Percentiles rank a stretch among this genome's conserved stretches.
Conservation (phyloP, 2,113 vertebrate species). For the Bubo blakistoni region DNA sequence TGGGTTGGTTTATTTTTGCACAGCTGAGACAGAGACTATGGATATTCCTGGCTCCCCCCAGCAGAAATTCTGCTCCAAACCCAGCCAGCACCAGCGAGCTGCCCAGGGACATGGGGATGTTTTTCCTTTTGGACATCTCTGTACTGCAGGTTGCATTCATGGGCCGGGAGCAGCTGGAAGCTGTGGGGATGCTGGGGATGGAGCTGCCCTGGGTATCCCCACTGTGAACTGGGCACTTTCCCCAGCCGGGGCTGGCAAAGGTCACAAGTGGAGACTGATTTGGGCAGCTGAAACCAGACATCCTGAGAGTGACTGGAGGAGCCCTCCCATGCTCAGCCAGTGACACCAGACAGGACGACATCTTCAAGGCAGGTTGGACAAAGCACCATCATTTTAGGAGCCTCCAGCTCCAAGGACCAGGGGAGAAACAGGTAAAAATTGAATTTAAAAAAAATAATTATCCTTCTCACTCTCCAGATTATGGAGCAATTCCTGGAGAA, state of each 20-base stretch:
- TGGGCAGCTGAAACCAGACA: neutral
- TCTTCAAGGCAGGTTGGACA: neutral
- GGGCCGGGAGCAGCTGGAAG: fast-evolving
- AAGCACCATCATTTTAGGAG: neutral
- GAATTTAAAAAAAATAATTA: neutral
- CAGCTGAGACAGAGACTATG: neutral
- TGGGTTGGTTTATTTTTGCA: neutral
- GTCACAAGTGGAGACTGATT: fast-evolving
- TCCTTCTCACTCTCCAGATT: neutral
- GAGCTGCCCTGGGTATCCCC: neutral
- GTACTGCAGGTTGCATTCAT: neutral
- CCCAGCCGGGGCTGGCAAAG: neutral
- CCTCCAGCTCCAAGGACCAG: neutral
- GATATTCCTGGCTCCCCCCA: neutral
- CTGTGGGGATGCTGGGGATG: neutral
- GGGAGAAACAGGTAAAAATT: neutral
- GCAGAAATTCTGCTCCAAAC: neutral
- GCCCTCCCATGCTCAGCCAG: neutral
- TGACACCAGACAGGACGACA: neutral
- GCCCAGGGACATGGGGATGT: fast-evolving
- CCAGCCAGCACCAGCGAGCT: fast-evolving
- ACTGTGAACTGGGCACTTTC: fast-evolving
- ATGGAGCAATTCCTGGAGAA: neutral
- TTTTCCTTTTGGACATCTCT: neutral
- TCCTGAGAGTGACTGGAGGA: neutral